These are phyloP conservation scores for Podiceps cristatus DNA, from an alignment of 2,113 vertebrate genomes.

Conservation along the genomic window DNA sequence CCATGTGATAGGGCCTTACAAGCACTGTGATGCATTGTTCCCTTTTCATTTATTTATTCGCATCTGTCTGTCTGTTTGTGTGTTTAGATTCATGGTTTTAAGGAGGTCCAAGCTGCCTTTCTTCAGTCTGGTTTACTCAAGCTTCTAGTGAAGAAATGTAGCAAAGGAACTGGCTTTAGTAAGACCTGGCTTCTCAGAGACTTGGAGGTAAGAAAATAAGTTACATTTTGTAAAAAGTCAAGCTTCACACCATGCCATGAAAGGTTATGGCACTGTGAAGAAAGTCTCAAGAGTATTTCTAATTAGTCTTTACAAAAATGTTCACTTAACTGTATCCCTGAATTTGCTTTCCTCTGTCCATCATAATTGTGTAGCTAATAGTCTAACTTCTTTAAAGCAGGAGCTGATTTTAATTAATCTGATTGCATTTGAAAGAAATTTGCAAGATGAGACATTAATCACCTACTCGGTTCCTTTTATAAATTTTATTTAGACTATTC, in stretches of 20 bases:
- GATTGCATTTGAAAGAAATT: background rate
- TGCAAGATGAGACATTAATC: background rate
- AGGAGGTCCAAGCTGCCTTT: slow-evolving; percentile 86
- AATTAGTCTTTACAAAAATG: background rate
- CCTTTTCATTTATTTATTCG: background rate
- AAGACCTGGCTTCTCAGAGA: slow-evolving; percentile 97
- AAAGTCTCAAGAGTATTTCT: background rate
- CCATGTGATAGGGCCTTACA: background rate
- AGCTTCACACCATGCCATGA: background rate
- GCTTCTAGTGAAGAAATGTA: slow-evolving; percentile 94
- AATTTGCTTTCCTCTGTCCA: background rate
- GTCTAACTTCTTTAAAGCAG: background rate
- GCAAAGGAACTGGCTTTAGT: slow-evolving; percentile 97
- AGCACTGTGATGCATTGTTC: background rate
- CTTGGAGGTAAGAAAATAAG: slow-evolving; percentile 81
- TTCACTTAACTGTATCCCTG: background rate
- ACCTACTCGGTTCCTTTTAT: background rate
- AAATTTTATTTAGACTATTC: background rate
- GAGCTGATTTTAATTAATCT: background rate
- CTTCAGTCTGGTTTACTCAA: slow-evolving; percentile 89
- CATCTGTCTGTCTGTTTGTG: background rate
- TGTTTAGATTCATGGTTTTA: slow-evolving; percentile 87
- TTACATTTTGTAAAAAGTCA: background rate
- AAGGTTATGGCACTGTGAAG: background rate
- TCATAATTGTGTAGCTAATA: background rate